Percentiles rank a stretch among this genome's conserved stretches.
Evolutionary conservation across 2,888 invertebrate species (phyloP).

Genomic region (Caradrina kadenii): DNA sequence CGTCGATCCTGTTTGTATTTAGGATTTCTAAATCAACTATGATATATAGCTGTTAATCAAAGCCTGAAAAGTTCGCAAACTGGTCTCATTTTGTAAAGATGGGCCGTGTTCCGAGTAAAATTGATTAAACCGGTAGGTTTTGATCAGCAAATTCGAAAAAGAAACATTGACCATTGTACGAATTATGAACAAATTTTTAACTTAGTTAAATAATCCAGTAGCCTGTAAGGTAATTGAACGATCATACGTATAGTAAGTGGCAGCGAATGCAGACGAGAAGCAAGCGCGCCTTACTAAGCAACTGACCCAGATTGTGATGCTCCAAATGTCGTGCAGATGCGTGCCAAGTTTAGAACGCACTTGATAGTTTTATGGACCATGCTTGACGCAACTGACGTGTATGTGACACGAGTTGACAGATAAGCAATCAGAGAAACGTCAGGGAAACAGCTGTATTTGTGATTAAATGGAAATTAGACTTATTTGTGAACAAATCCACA

Average conservation of each 20-base stretch:
- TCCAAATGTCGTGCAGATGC: constrained; percentile 80
- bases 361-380: constrained; percentile 58
- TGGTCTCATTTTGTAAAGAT: neutral
- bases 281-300: constrained; percentile 79
- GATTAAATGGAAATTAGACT: neutral
- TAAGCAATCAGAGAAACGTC: constrained; percentile 22
- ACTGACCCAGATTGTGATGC: constrained; percentile 80
- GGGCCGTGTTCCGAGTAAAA: neutral
- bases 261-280: constrained; percentile 50
- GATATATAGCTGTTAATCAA: neutral
- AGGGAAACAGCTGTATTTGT: constrained; percentile 23
- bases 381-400: constrained; percentile 47
- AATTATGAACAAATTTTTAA: constrained; percentile 5
- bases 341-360: constrained; percentile 79
- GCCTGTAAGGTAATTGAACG: constrained; percentile 63
- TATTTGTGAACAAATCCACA: no score
- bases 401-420: constrained; percentile 38
- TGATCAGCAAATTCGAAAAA: neutral
- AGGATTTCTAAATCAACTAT: neutral
- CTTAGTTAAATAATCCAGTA: constrained; percentile 52
- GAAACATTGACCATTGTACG: no score
- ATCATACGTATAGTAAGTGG: constrained; percentile 62
- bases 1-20: neutral
- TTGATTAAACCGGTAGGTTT: neutral
- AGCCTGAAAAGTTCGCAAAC: neutral